These are phyloP conservation scores for Pristionchus maxplancki DNA, from an alignment of 2,888 invertebrate species.

Conservation along the genomic window DNA sequence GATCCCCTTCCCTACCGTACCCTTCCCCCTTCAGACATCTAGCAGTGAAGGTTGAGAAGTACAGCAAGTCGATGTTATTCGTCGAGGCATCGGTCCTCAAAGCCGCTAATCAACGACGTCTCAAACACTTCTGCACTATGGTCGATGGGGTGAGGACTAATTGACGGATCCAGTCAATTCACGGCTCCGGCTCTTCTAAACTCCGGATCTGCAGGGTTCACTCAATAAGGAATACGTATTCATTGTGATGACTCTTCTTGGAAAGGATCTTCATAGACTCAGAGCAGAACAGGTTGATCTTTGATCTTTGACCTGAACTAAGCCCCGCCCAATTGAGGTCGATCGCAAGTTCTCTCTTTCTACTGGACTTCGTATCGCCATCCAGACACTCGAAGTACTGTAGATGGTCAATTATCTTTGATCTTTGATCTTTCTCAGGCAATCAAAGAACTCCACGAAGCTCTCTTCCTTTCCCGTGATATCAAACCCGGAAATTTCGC, in stretches of 20 bases:
- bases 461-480: slow-evolving; percentile 61
- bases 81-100: slow-evolving; percentile 40
- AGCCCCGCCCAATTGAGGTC: slow-evolving; percentile 52
- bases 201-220: slow-evolving; percentile 34
- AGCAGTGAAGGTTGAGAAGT: slow-evolving; percentile 52
- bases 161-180: neutral
- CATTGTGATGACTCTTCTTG: slow-evolving; percentile 66
- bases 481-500: slow-evolving; percentile 65
- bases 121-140: slow-evolving; percentile 51
- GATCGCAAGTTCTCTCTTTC: slow-evolving; percentile 62
- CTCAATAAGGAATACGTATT: slow-evolving; percentile 62
- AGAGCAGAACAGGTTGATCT: slow-evolving; percentile 54
- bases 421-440: slow-evolving; percentile 52
- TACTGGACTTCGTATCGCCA: slow-evolving; percentile 64
- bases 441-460: slow-evolving; percentile 63
- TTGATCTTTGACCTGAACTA: slow-evolving; percentile 40
- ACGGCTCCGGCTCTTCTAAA: too few species aligned
- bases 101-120: slow-evolving; percentile 25
- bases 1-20: neutral
- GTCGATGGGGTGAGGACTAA: slow-evolving; percentile 35
- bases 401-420: too few species aligned
- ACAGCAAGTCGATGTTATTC: slow-evolving; percentile 51
- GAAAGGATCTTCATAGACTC: slow-evolving; percentile 64
- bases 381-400: slow-evolving; percentile 62
- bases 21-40: slow-evolving; percentile 23